Conservation (phyloP, 2,797 vertebrate species). For the Onychomys torridus region DNA sequence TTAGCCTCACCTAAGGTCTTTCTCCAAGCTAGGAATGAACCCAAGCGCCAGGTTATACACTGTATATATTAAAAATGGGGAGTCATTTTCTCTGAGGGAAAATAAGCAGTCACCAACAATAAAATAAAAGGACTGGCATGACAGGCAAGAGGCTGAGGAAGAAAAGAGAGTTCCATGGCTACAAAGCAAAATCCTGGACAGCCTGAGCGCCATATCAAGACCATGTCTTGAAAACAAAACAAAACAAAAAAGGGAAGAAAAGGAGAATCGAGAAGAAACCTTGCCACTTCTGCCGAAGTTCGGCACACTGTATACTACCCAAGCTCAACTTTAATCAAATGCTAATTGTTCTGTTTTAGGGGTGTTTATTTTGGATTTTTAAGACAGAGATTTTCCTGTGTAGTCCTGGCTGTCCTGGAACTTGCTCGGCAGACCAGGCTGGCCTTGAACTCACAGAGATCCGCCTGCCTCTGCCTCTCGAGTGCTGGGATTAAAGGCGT, state of each 20-base stretch:
- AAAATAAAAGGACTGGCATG: background rate
- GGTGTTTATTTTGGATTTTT: background rate
- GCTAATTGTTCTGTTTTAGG: background rate
- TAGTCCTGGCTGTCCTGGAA: background rate
- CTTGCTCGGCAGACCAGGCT: background rate
- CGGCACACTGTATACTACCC: constrained; percentile 1
- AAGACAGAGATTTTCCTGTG: background rate
- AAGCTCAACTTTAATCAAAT: constrained; percentile 52
- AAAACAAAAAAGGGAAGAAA: background rate
- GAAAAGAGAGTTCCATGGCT: background rate
- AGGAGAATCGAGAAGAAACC: background rate
- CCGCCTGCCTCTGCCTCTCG: background rate
- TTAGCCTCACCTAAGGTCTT: constrained; percentile 34
- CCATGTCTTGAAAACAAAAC: background rate
- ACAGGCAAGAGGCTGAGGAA: background rate
- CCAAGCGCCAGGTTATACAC: constrained; percentile 49
- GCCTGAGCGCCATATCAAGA: background rate
- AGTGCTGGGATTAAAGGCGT: background rate
- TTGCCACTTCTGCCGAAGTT: constrained; percentile 14
- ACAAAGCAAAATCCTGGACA: background rate
- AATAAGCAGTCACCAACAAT: background rate
- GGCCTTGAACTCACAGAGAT: background rate
- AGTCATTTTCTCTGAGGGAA: constrained; percentile 42
- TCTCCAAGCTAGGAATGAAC: constrained; percentile 44
- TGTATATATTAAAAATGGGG: constrained; percentile 8